Conservation (phyloP, 2,888 invertebrate genomes). For the Hypolimnas misippus region DNA sequence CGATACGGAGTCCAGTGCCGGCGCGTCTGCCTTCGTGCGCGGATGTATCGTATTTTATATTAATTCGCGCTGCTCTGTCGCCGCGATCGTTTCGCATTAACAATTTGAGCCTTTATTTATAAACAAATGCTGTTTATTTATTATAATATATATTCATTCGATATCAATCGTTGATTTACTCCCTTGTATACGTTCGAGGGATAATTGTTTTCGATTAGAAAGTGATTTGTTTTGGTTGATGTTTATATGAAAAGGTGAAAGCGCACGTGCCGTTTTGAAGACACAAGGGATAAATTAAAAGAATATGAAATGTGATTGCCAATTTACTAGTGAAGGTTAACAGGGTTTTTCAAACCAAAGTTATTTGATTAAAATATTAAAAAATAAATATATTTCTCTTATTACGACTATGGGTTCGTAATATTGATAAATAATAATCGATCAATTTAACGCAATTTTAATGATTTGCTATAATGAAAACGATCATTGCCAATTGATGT, state of each 20-base stretch:
- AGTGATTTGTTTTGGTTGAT: conserved; percentile 40
- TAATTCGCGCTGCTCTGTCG: conserved; percentile 27
- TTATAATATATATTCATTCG: conserved; percentile 4
- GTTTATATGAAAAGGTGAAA: conserved; percentile 52
- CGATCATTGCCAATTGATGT: conserved; percentile 26
- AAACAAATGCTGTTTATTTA: conserved; percentile 54
- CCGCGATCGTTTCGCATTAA: conserved; percentile 43
- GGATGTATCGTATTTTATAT: conserved; percentile 50
- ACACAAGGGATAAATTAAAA: conserved; percentile 51
- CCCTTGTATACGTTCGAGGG: not conserved
- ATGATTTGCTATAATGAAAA: conserved; percentile 16
- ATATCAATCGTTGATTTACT: conserved; percentile 5
- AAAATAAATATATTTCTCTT: not conserved
- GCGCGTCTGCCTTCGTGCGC: conserved; percentile 63
- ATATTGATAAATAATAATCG: not conserved
- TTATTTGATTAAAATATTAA: not conserved
- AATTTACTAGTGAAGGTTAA: not conserved
- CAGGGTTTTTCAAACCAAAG: not conserved
- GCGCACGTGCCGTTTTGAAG: conserved; percentile 53
- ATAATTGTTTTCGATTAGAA: conserved; percentile 16
- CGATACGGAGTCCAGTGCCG: conserved; percentile 62
- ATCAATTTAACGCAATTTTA: conserved; percentile 1
- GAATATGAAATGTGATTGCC: conserved; percentile 12
- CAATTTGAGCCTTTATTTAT: conserved; percentile 66
- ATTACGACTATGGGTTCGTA: not conserved